These are phyloP conservation scores for Trimorus sp. DNA, from an alignment of 2,888 invertebrate species.

Conservation along the genomic window DNA sequence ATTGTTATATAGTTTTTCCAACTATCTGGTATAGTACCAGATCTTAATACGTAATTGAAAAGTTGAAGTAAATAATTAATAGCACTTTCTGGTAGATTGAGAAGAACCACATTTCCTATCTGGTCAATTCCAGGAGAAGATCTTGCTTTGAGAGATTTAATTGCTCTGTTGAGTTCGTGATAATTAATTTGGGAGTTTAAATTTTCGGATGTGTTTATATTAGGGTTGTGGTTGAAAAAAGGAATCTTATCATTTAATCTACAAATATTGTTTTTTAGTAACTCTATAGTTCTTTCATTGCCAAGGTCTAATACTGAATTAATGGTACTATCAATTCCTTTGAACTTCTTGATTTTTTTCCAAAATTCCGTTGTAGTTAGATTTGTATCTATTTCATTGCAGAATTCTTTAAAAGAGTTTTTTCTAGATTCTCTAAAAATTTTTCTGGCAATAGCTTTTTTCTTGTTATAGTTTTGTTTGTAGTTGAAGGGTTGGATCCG, in stretches of 20 bases:
- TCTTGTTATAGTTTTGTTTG: too few relatives aligned
- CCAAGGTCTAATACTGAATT: too few relatives aligned
- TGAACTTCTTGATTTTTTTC: slow-evolving; percentile 42
- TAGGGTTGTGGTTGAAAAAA: not conserved
- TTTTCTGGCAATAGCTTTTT: too few relatives aligned
- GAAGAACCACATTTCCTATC: not conserved
- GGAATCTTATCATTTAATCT: not conserved
- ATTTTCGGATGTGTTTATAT: too few relatives aligned
- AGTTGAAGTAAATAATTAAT: not conserved
- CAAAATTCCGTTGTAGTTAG: slow-evolving; percentile 2
- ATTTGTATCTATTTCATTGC: not conserved
- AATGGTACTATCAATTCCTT: not conserved
- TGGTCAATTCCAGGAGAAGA: not conserved
- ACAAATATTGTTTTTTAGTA: not conserved
- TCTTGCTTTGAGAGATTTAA: not conserved
- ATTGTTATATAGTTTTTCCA: slow-evolving; percentile 22
- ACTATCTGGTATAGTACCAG: not conserved
- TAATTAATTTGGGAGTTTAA: too few relatives aligned
- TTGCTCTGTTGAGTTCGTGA: too few relatives aligned
- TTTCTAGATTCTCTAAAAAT: not conserved
- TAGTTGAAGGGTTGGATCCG: too few relatives aligned
- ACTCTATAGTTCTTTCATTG: too few relatives aligned
- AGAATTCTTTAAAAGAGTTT: slow-evolving; percentile 12
- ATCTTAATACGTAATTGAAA: not conserved
- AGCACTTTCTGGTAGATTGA: not conserved